Evolutionary conservation across 2,888 invertebrate genomes (phyloP).

Genomic region (Eubasilissa splendida): DNA sequence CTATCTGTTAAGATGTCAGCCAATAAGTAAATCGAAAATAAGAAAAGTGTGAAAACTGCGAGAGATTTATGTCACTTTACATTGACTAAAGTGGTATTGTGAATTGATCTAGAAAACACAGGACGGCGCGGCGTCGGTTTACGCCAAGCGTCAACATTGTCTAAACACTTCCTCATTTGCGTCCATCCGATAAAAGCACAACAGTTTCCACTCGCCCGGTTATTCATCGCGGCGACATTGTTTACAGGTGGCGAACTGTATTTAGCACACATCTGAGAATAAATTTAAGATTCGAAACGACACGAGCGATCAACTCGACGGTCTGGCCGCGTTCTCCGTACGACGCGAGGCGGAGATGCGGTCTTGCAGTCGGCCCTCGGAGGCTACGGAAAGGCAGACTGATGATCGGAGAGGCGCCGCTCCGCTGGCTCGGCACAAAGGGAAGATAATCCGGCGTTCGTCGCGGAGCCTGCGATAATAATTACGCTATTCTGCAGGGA

Average conservation of each 20-base stretch:
- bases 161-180: constrained; percentile 13
- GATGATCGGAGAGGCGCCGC: constrained; percentile 29
- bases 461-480: constrained; percentile 27
- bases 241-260: constrained; percentile 20
- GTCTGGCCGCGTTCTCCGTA: no score
- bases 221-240: constrained; percentile 13
- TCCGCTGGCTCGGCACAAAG: constrained; percentile 11
- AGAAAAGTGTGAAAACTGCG: neutral
- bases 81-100: neutral
- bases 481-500: constrained; percentile 1
- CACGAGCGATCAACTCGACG: no score
- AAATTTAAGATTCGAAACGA: neutral
- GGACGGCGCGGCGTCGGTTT: neutral
- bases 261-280: constrained; percentile 16
- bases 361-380: neutral
- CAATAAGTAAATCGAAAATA: neutral
- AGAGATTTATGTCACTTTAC: neutral
- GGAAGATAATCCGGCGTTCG: constrained; percentile 16
- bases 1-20: no score
- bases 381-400: neutral
- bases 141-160: constrained; percentile 20
- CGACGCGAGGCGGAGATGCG: neutral
- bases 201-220: constrained; percentile 16
- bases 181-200: constrained; percentile 26
- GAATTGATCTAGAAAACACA: neutral